Conservation (phyloP, 2,888 invertebrate genomes). For the Orthosia incerta region DNA sequence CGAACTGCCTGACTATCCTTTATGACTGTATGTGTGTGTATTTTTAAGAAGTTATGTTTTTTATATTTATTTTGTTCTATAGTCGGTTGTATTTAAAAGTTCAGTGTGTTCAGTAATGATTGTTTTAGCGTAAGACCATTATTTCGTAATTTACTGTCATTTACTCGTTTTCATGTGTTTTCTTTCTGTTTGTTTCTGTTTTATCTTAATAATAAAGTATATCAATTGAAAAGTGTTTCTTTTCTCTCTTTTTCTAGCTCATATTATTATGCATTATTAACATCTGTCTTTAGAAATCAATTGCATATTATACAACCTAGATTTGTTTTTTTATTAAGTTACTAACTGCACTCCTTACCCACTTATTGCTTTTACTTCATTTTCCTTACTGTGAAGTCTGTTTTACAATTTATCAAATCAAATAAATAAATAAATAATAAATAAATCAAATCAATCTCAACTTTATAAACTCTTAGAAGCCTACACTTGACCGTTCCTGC, state of each 20-base stretch:
- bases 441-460: too few relatives aligned
- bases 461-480: too few relatives aligned
- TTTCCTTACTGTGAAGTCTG: too few relatives aligned
- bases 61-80: not conserved
- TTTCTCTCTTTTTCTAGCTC: not conserved
- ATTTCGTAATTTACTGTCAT: constrained; percentile 24
- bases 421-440: too few relatives aligned
- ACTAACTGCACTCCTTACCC: too few relatives aligned
- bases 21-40: constrained; percentile 11
- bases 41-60: constrained; percentile 7
- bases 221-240: not conserved
- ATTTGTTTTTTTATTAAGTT: too few relatives aligned
- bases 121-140: constrained; percentile 21
- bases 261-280: not conserved
- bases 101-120: constrained; percentile 19
- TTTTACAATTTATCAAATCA: too few relatives aligned
- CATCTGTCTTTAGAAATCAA: not conserved
- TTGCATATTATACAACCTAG: too few relatives aligned
- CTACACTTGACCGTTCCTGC: too few relatives aligned
- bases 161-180: constrained; percentile 35
- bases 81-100: constrained; percentile 13
- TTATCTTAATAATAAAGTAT: constrained; percentile 60
- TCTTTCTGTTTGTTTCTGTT: constrained; percentile 58
- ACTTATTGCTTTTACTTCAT: too few relatives aligned
- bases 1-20: not conserved